phyloP scores from a whole-genome alignment of 2,797 vertebrate species.

The Neosilurus mollespiculum region DNA sequence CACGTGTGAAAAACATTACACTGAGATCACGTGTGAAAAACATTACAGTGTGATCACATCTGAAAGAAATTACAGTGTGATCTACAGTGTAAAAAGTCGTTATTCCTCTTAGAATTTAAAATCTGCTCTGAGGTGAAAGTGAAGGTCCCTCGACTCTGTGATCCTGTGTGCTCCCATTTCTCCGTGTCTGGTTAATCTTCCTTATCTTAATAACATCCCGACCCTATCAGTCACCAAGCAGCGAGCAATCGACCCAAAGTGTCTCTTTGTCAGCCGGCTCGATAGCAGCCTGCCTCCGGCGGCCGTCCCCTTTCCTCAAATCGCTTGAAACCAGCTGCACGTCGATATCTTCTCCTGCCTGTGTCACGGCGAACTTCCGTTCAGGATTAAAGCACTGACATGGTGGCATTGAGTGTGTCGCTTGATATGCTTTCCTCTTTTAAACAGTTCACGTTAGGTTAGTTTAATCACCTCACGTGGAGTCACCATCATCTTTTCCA shows the following conservation, averaged over 20 bases:
- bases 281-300: slow-evolving; percentile 49
- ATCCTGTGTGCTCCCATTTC: slow-evolving; percentile 50
- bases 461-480: not conserved
- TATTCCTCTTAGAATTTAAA: not conserved
- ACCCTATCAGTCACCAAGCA: slow-evolving; percentile 59
- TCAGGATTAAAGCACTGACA: not conserved
- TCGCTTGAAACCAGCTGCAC: slow-evolving; percentile 35
- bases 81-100: too few relatives aligned
- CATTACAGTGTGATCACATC: too few relatives aligned
- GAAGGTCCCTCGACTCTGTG: not conserved
- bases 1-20: too few relatives aligned
- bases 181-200: slow-evolving; percentile 65
- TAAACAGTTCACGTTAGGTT: not conserved
- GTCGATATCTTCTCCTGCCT: not conserved
- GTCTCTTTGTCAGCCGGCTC: slow-evolving; percentile 67
- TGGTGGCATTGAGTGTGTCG: too few relatives aligned
- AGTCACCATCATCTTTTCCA: not conserved
- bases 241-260: slow-evolving; percentile 68
- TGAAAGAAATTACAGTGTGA: too few relatives aligned
- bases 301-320: slow-evolving; percentile 39
- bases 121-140: not conserved
- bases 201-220: slow-evolving; percentile 79
- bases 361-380: not conserved
- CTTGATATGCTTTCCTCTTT: not conserved
- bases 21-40: too few relatives aligned